Percentiles rank a stretch among this genome's conserved stretches.
These are phyloP conservation scores for Epinephelus fuscoguttatus DNA, from an alignment of 2,113 vertebrate species.

Conservation along the genomic window DNA sequence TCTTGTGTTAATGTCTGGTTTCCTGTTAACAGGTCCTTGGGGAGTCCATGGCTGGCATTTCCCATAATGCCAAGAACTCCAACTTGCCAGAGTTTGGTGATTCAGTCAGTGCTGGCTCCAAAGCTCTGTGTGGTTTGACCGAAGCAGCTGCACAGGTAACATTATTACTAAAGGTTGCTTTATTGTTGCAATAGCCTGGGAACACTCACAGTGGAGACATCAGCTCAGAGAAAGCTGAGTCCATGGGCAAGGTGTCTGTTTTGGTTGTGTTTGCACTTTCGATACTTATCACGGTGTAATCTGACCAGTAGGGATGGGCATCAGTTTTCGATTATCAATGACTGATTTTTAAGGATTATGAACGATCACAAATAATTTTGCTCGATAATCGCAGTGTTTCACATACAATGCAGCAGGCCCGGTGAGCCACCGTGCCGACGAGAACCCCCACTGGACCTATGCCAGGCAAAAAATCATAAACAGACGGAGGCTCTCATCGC, in stretches of 20 bases:
- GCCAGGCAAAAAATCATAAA: too few species aligned
- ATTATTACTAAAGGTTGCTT: not conserved
- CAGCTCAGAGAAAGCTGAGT: not conserved
- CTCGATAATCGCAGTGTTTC: too few species aligned
- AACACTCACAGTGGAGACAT: too few species aligned
- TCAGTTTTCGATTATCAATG: too few species aligned
- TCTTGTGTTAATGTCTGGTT: not conserved
- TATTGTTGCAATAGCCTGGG: not conserved
- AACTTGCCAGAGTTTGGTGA: slow-evolving; percentile 95
- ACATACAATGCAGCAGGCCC: too few species aligned
- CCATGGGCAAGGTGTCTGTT: not conserved
- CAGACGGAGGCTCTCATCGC: too few species aligned
- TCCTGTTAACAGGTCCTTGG: slow-evolving; percentile 89
- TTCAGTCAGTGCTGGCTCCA: slow-evolving; percentile 92
- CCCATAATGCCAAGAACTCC: slow-evolving; percentile 97
- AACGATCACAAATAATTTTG: too few species aligned
- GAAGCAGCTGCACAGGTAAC: slow-evolving; percentile 97
- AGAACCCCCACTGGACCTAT: too few species aligned
- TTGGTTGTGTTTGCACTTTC: not conserved
- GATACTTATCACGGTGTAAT: not conserved
- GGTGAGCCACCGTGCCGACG: too few species aligned
- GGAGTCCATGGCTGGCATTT: slow-evolving; percentile 98
- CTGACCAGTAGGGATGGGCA: not conserved
- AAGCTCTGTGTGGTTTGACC: slow-evolving; percentile 95
- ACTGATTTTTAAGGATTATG: too few species aligned